Base-by-base conservation (phyloP, 2,113 vertebrate species). In the Carassius gibelio region DNA sequence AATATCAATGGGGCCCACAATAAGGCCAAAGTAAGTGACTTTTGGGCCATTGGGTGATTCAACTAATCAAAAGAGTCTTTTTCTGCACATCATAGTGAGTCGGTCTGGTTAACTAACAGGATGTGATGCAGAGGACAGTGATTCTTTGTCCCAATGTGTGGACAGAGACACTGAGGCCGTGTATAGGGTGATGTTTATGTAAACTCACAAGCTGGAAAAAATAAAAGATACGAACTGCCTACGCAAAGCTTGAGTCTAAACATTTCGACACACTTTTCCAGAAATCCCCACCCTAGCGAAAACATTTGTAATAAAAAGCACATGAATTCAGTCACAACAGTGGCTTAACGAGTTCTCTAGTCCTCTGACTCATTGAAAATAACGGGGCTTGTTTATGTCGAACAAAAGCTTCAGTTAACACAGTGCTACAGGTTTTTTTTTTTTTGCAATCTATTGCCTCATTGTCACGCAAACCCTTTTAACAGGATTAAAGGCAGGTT, bases 301-400 rank as follows among this genome's bases (percentile, higher is more conserved):
- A 80, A 72, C 17, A 36, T 66, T 75, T 68, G 78, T 76, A 83
- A 85, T 64, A 74, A 30, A 88, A 80, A 81, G 85, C 81, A 85
- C 52, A 76, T 87, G 75, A 80, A 84, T 42, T 62, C 82, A 64
- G 72, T 84, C 59, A 74, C 82, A 87, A 45, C 62, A 85, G 23
- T 34, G 68, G 55, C 36, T 61, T 61, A 42, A 76, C 75, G 13
- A 61, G 26, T 86, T 81, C 21, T 52, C 26, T 50, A 19, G 59
- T 15, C 42, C 42, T 64, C 55, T 81, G 78, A 80, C 84, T 86
- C 78, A 81, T 13, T 75, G 23, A 81, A 64, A 85, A 34, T 81
- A 85, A 61, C 45, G 68, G 15, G 38, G 59, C 34, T 26, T 64
- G 38, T 82, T 52, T 75, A 42, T 36, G 34, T 7, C 5, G 3